phyloP scores from a whole-genome alignment of 1,140 invertebrate species.

The Gryon sp. region DNA sequence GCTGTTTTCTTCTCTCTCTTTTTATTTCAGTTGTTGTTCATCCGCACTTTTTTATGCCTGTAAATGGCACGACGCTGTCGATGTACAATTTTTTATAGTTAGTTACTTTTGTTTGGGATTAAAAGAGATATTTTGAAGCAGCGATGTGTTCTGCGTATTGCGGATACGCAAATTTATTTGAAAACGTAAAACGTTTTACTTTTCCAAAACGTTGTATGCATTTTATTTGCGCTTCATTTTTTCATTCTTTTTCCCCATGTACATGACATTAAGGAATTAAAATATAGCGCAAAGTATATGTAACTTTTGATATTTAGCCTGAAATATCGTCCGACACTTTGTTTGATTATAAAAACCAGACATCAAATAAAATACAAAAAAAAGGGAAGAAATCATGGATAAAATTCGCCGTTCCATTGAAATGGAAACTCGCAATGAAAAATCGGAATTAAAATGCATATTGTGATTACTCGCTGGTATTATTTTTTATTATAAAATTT shows the following conservation, averaged over 20 bases:
- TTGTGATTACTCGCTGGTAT: no score
- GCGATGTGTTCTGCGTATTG: constrained; percentile 30
- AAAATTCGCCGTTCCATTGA: no score
- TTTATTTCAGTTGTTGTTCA: no score
- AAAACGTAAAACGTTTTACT: constrained; percentile 25
- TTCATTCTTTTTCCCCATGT: constrained; percentile 4
- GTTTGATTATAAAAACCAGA: constrained; percentile 4
- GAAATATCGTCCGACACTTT: constrained; percentile 18
- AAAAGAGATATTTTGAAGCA: constrained; percentile 21
- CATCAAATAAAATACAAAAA: not conserved
- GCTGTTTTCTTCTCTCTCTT: not conserved
- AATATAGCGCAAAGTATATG: constrained; percentile 26
- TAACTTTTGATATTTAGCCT: constrained; percentile 8
- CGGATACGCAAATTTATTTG: constrained; percentile 22
- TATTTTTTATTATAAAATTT: no score
- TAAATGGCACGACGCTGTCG: constrained; percentile 26
- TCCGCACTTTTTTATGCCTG: constrained; percentile 5
- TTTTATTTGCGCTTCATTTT: constrained; percentile 17
- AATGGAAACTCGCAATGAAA: no score
- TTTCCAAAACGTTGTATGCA: not conserved
- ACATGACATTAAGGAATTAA: constrained; percentile 23
- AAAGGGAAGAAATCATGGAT: no score
- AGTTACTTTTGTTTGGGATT: constrained; percentile 43
- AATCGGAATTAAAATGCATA: no score
- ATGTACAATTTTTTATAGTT: constrained; percentile 37